These are phyloP conservation scores for Torymus auratus DNA, from an alignment of 2,888 invertebrate genomes.

Conservation along the genomic window DNA sequence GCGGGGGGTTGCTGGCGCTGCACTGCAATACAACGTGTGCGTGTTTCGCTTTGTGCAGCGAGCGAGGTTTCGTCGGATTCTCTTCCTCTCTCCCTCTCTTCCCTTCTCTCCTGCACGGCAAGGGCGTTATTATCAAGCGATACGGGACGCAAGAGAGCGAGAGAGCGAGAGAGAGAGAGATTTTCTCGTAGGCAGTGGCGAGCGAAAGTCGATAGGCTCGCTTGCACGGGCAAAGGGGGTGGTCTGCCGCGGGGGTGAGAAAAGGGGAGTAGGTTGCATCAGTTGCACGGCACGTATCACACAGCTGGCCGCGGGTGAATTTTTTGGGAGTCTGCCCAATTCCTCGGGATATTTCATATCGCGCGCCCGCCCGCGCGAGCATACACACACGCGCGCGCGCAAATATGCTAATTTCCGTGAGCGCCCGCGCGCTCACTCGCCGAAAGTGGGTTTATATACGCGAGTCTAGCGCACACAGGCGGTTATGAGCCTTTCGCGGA, in stretches of 20 bases:
- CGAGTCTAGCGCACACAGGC: background rate
- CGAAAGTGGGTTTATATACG: constrained; percentile 9
- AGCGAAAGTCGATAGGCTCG: too few relatives aligned
- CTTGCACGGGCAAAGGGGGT: background rate
- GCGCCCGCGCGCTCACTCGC: too few relatives aligned
- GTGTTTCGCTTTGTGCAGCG: too few relatives aligned
- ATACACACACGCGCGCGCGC: too few relatives aligned
- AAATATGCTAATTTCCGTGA: constrained; percentile 41
- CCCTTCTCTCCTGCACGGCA: background rate
- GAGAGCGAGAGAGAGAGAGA: too few relatives aligned
- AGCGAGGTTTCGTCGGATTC: background rate
- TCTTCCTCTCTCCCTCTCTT: background rate
- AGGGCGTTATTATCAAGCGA: too few relatives aligned
- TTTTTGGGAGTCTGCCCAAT: constrained; percentile 19
- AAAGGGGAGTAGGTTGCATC: background rate
- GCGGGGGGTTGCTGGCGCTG: too few relatives aligned
- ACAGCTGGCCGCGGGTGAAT: constrained; percentile 3
- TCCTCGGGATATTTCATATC: constrained; percentile 19
- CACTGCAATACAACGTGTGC: too few relatives aligned
- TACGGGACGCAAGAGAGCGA: too few relatives aligned
- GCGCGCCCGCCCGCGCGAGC: too few relatives aligned
- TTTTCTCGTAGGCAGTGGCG: too few relatives aligned
- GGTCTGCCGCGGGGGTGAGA: background rate
- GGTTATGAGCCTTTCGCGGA: constrained; percentile 28
- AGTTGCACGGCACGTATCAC: constrained; percentile 1